A percentile compares a stretch with the other conserved stretches of the same genome.
Evolutionary conservation across 2,797 vertebrate species (phyloP).

Genomic region (Scolopax bukidnonensis): DNA sequence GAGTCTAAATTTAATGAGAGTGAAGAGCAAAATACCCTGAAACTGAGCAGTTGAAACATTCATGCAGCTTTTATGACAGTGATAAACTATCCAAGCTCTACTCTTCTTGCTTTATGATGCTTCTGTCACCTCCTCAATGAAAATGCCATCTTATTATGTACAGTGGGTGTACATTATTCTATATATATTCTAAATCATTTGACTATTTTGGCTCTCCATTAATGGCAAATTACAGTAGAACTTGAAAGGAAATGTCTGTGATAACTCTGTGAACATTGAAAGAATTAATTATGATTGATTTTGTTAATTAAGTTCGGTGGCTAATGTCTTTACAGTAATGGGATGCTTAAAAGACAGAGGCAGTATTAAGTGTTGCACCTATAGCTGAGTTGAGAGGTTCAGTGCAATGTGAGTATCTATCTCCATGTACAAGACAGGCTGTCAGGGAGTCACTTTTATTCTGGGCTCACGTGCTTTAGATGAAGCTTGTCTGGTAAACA

Average conservation of each 20-base stretch:
- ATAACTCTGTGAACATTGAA: conserved; percentile 50
- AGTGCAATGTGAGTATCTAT: neutral
- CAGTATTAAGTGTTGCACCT: conserved; percentile 58
- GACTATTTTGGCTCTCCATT: conserved; percentile 73
- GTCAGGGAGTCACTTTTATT: neutral
- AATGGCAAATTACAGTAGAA: conserved; percentile 73
- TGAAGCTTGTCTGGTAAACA: neutral
- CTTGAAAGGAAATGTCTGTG: conserved; percentile 70
- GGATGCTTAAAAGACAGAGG: conserved; percentile 68
- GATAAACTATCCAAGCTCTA: conserved; percentile 22
- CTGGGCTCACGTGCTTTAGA: neutral
- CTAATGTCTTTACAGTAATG: conserved; percentile 75
- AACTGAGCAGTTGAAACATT: conserved; percentile 30
- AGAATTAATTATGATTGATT: conserved; percentile 80
- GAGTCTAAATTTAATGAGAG: conserved; percentile 23
- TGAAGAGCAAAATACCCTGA: neutral
- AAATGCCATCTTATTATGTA: conserved; percentile 62
- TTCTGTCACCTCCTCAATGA: conserved; percentile 39
- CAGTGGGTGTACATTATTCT: conserved; percentile 61
- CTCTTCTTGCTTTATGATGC: conserved; percentile 56
- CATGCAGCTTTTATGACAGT: conserved; percentile 17
- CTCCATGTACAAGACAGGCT: conserved; percentile 19
- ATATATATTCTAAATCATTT: conserved; percentile 68
- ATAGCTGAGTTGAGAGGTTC: conserved; percentile 20
- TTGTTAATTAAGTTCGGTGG: conserved; percentile 74